These are phyloP conservation scores for Carlito syrichta DNA, from an alignment of 2,113 vertebrate genomes.

Conservation along the genomic window DNA sequence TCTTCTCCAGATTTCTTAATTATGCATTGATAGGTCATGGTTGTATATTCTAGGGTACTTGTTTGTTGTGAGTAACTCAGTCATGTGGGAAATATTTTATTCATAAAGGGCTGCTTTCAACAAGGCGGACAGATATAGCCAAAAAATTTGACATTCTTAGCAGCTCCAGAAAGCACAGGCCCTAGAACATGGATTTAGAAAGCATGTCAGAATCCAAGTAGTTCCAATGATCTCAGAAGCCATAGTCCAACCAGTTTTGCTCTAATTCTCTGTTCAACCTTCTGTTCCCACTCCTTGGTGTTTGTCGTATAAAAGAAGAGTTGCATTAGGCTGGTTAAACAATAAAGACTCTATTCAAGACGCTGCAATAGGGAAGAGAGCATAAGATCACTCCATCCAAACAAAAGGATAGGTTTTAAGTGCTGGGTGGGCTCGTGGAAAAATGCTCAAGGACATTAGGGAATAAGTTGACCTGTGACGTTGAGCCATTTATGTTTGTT, in stretches of 20 bases:
- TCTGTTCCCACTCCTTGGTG: background rate
- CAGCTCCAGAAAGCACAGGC: accelerated
- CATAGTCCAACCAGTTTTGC: accelerated
- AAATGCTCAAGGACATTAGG: accelerated
- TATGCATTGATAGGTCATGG: accelerated
- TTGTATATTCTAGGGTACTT: background rate
- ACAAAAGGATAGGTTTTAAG: background rate
- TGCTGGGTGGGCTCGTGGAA: background rate
- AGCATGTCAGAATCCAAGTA: background rate
- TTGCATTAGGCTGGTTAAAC: background rate
- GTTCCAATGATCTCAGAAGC: accelerated
- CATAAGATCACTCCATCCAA: background rate
- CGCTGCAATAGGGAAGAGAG: background rate
- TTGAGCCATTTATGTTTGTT: background rate
- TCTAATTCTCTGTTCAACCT: too few species aligned
- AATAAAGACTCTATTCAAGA: background rate
- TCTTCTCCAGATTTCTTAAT: background rate
- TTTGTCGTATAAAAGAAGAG: background rate
- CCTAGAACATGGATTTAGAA: accelerated
- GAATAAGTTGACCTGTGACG: accelerated
- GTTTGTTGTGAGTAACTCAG: background rate
- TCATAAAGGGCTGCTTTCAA: background rate
- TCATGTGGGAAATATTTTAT: too few species aligned
- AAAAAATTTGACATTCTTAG: background rate
- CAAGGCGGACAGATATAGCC: too few species aligned